Evolutionary conservation across 2,888 invertebrate genomes (phyloP), one percentile per base, ranked within the genome.

Genomic region (Linnaemya vulpina): DNA sequence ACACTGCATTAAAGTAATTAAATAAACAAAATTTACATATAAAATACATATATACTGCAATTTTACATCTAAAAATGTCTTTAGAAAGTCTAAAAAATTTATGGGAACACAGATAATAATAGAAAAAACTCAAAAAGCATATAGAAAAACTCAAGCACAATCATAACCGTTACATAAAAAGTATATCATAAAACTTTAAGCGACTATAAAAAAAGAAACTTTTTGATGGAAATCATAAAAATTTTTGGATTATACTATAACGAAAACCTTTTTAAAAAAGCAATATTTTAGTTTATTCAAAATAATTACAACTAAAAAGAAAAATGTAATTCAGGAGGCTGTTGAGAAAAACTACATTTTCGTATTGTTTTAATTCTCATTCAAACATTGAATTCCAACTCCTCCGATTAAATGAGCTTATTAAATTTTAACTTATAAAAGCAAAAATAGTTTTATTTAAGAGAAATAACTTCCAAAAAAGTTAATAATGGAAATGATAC

Each of bases 401-500:
- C 81, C 83, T 83, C 77, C 86, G 78, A 22, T 81, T 51, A 79
- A 30, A 84, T 78, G 86, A 86, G 86, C 86, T 86, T 86, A 86
- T 75, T 80, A 84, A 65, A 71, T 58, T 78, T 77, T 70, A 84
- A 70, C 70, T 70, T 60, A 86, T 55, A 53, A 67, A 74, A 40
- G 49, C 58, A 53, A 67, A 67, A 13, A 73, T 65, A 65, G 67
- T 25, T 53, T 20, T 35, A 43, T 35, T 11, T 58, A 10, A 9
- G 55, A 78, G 35, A 68, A 8, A 49, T n/a, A 49, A 73, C 40
- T 30, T 30, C 20, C 55, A 53, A 60, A 67, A 77, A 51, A 51
- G n/a, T 2, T 35, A 53, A 53, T 25, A 55, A 25, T 55, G 30
- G 20, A 53, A 3, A 53, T n/a, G n/a, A n/a, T 38, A 53, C 9